phyloP scores from a whole-genome alignment of 2,113 vertebrate species.

The Embiotoca jacksoni region DNA sequence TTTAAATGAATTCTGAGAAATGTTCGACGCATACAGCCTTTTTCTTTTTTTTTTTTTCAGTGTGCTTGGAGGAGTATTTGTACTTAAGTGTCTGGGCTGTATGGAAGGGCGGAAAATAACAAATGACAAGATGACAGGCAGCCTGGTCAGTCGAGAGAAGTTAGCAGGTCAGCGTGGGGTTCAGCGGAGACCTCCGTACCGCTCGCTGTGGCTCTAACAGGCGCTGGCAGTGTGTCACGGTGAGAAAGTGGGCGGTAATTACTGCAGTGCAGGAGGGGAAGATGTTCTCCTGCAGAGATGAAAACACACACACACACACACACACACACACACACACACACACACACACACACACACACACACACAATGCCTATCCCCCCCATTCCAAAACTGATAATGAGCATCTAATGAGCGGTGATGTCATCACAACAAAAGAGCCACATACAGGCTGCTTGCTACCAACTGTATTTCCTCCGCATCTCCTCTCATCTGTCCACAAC shows the following conservation, averaged over 20 bases:
- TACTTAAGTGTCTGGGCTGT: conserved; percentile 9
- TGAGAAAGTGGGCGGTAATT: conserved; percentile 70
- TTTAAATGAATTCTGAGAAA: not conserved
- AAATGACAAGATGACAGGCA: conserved; percentile 13
- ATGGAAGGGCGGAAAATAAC: conserved; percentile 6
- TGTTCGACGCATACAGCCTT: too few relatives aligned
- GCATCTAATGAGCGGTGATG: conserved; percentile 72
- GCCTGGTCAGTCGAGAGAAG: conserved; percentile 15
- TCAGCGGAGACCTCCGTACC: conserved; percentile 24
- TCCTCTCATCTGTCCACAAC: conserved; percentile 25
- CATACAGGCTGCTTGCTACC: conserved; percentile 39
- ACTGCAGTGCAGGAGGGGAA: conserved; percentile 64
- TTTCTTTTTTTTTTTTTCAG: not conserved
- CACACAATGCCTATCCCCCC: not conserved
- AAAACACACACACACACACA: conserved; percentile 16
- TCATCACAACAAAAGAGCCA: conserved; percentile 54
- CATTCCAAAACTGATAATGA: conserved; percentile 63
- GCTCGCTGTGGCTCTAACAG: conserved; percentile 36
- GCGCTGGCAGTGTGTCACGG: conserved; percentile 12
- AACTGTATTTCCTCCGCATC: conserved; percentile 2
- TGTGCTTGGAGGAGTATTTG: not conserved
- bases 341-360: conserved; percentile 23
- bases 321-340: too few relatives aligned
- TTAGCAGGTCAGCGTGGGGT: conserved; percentile 20
- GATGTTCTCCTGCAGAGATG: conserved; percentile 66